Evolutionary conservation across 1,140 invertebrate genomes (phyloP), one percentile per base, ranked within the genome.

Genomic region (Leptinotarsa texana): DNA sequence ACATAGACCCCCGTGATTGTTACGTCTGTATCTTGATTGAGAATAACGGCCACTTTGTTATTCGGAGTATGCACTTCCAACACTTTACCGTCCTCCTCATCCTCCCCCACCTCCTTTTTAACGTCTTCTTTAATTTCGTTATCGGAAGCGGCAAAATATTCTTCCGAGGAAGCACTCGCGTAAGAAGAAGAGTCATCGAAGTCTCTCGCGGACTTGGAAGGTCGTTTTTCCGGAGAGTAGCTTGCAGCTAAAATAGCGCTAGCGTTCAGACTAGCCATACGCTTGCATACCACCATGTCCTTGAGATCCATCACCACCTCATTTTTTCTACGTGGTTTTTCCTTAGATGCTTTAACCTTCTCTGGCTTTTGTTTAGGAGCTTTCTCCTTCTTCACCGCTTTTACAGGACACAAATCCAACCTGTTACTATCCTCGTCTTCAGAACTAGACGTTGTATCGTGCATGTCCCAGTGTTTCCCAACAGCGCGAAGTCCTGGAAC

Each of bases 251-350:
- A 87, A 78, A 98, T 97, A 17, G 96, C 96, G 13, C 94, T 93
- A 13, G 96, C 96, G 86, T 97, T 98, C 22, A 98, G 85, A 82
- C 94, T 96, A 13, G 96, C 96, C 95, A 97, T 96, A 33, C 96
- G 88, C 82, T 96, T 96, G 78, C 92, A 90, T 2, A 95, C 94
- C 1, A 96, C 92, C 90, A 95, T 94, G 78, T 94, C 93, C 81
- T 94, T 94, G 63, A 95, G 86, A 82, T 95, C 94, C 90, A 95
- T 94, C 21, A 93, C 90, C 42, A 94, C 88, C 82, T 93, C 92
- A 77, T 89, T 72, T 71, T 84, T 82, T 22, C 80, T 74, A 63
- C 82, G 71, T 67, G 87, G 80, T 68, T 83, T 82, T 71, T 75
- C 80, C 47, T 74, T 74, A 68, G 74, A 74, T n/a, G 75, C 71